Base-by-base conservation (phyloP, 2,797 vertebrate species). In the Lacerta agilis region DNA sequence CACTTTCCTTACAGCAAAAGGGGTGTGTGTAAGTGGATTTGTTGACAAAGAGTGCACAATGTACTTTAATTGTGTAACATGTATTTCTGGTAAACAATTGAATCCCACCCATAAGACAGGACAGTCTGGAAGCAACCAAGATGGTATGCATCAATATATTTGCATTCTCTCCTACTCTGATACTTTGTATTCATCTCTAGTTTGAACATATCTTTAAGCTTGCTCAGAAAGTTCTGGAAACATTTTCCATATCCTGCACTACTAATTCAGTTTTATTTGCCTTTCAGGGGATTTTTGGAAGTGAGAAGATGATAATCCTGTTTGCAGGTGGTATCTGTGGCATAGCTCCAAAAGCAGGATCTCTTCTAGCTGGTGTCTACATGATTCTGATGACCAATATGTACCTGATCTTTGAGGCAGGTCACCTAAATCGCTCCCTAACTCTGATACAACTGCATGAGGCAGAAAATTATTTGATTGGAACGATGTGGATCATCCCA, bases 371-470 rank as follows among this genome's bases (percentile, higher is more conserved):
- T 2, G 94, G 93, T 36, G 87, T 90, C 18, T 94, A 95, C 45
- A 94, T 92, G 87, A 89, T 95, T 77, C 20, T 94, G 4, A 78
- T 92, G 29, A 92, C 87, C 5, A 5, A 82, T 78, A 66, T 96
- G 94, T 93, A 91, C 79, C 80, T 96, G 82, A 93, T 92, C 88
- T 96, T 95, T 1, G 95, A 96, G 67, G 2, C 36, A 20, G 91
- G 76, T 11, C 76, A 94, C 36, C 71, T 90, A 20, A 38, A 18
- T 2, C 23, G 33, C 17, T 18, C 86, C 13, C 23, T n/a, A 64
- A 3, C 0, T 27, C 1, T n/a, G 0, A 4, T 79, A 20, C 8
- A 38, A 2, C 2, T 7, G 27, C 29, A 8, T 4, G 10, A 36
- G 25, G 1, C 6, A 45, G 1, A 36, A 2, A 17, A 6, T 17